Evolutionary conservation across 2,797 vertebrate genomes (phyloP).

Genomic region (Sorex maritimensis): DNA sequence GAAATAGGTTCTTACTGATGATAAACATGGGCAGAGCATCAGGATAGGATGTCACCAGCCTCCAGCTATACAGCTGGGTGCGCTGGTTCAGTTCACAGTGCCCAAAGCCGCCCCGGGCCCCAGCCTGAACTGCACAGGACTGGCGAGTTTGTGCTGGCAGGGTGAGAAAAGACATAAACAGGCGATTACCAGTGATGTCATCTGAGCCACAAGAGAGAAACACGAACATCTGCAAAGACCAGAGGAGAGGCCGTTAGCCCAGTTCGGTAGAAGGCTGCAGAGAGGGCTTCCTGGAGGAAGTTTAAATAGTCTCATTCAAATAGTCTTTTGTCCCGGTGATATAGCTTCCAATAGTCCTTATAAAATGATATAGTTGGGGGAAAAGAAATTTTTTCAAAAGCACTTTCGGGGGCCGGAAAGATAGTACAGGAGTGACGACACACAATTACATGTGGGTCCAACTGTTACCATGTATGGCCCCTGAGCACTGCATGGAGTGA

Average conservation of each 20-base stretch:
- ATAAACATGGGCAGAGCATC: background rate
- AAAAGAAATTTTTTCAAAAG: slow-evolving; percentile 12
- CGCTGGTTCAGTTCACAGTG: background rate
- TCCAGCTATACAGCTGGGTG: background rate
- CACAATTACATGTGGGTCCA: too few species aligned
- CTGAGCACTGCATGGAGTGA: too few species aligned
- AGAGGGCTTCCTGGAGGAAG: slow-evolving; percentile 9
- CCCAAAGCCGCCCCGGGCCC: background rate
- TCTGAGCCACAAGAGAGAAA: slow-evolving; percentile 21
- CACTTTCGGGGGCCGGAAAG: background rate
- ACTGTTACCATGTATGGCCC: too few species aligned
- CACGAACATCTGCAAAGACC: background rate
- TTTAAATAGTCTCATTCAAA: background rate
- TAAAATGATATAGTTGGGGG: slow-evolving; percentile 18
- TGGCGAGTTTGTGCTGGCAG: background rate
- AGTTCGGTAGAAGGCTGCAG: background rate
- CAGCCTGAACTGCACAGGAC: background rate
- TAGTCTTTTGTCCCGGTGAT: slow-evolving; percentile 48
- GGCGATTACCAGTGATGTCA: background rate
- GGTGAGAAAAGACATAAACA: background rate
- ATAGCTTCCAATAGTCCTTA: background rate
- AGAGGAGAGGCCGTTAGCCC: background rate
- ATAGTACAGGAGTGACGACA: too few species aligned
- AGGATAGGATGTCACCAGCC: background rate
- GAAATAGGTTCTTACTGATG: slow-evolving; percentile 10